Evolutionary conservation across 2,888 invertebrate genomes (phyloP).

Genomic region (Phlogophora meticulosa): DNA sequence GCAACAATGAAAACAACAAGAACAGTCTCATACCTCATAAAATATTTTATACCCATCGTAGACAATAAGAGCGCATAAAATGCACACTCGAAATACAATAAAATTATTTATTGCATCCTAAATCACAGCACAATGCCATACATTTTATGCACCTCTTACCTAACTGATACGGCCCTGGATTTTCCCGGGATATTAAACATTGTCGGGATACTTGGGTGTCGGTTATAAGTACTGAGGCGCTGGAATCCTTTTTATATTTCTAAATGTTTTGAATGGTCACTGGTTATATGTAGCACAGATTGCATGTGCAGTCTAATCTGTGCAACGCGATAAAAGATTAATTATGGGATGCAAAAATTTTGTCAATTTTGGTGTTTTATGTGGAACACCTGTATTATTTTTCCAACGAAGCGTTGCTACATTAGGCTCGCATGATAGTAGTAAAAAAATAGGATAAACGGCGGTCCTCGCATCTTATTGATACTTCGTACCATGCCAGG

Average conservation of each 20-base stretch:
- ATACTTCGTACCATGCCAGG: too few relatives aligned
- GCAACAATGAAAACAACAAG: slow-evolving; percentile 58
- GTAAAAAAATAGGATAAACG: too few relatives aligned
- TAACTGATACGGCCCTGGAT: slow-evolving; percentile 43
- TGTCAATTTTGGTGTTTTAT: neutral
- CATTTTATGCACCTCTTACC: slow-evolving; percentile 55
- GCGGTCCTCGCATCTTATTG: too few relatives aligned
- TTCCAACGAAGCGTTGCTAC: too few relatives aligned
- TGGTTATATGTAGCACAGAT: slow-evolving; percentile 8
- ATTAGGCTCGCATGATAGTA: too few relatives aligned
- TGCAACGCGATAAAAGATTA: neutral
- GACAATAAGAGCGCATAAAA: slow-evolving; percentile 58
- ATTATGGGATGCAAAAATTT: too few relatives aligned
- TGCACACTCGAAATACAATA: slow-evolving; percentile 55
- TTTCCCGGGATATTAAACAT: slow-evolving; percentile 45
- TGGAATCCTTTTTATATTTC: slow-evolving; percentile 1
- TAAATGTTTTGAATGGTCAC: neutral
- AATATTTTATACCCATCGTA: slow-evolving; percentile 49
- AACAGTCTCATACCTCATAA: slow-evolving; percentile 42
- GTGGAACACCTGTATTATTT: too few relatives aligned
- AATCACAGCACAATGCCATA: slow-evolving; percentile 44
- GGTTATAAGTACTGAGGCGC: slow-evolving; percentile 25
- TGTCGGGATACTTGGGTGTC: slow-evolving; percentile 41
- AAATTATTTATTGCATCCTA: slow-evolving; percentile 64
- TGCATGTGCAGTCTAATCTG: neutral